A percentile compares a stretch with the other conserved stretches of the same genome.
Conservation (phyloP, 1,140 invertebrate species). For the Phocides pigmalion region DNA sequence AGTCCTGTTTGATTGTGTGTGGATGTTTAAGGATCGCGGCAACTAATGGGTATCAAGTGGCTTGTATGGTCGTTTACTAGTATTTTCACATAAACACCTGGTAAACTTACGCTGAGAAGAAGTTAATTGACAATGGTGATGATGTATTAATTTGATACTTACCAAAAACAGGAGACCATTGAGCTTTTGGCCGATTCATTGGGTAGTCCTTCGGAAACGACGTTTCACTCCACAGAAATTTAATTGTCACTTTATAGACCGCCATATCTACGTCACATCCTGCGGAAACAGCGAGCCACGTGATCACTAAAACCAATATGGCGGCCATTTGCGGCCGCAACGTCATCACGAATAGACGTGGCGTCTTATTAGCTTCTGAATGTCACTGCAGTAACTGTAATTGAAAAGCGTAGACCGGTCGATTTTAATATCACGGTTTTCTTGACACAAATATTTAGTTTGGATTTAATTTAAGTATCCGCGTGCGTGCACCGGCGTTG, state of each 20-base stretch:
- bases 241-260: slow-evolving; percentile 92
- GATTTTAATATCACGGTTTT: slow-evolving; percentile 42
- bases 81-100: too few species aligned
- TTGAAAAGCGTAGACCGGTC: slow-evolving; percentile 31
- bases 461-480: slow-evolving; percentile 43
- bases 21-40: too few species aligned
- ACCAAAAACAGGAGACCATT: slow-evolving; percentile 96
- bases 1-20: too few species aligned
- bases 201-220: slow-evolving; percentile 95
- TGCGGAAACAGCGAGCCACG: slow-evolving; percentile 39
- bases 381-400: slow-evolving; percentile 6
- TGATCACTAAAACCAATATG: slow-evolving; percentile 66
- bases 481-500: slow-evolving; percentile 63
- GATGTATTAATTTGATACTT: slow-evolving; percentile 64
- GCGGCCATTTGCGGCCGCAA: slow-evolving; percentile 52
- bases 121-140: too few species aligned
- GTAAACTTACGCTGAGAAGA: too few species aligned
- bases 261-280: slow-evolving; percentile 85
- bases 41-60: too few species aligned
- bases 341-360: slow-evolving; percentile 53
- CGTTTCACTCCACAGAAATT: slow-evolving; percentile 93
- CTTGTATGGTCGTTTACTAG: too few species aligned
- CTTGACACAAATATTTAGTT: slow-evolving; percentile 35
- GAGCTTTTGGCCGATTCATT: slow-evolving; percentile 93
- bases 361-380: slow-evolving; percentile 17